Evolutionary conservation across 2,797 vertebrate genomes (phyloP).

Genomic region (Argentina silus): DNA sequence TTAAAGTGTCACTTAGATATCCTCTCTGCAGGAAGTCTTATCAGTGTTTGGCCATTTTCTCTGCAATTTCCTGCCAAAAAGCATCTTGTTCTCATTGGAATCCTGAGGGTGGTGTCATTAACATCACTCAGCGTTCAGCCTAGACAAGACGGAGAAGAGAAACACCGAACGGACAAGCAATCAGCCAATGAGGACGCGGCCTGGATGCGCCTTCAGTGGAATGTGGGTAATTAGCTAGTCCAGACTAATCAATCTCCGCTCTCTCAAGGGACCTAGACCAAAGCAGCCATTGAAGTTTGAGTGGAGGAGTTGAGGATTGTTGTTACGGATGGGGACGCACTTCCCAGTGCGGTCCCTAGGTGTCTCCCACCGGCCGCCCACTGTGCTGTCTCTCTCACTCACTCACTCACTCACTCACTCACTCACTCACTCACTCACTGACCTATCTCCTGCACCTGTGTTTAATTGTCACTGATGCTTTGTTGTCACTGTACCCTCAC

Average conservation of each 20-base stretch:
- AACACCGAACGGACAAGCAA: constrained; percentile 36
- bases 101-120: constrained; percentile 24
- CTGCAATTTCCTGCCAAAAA: not conserved
- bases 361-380: no score
- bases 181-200: not conserved
- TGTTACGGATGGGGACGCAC: no score
- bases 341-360: no score
- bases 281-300: constrained; percentile 9
- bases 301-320: not conserved
- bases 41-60: not conserved
- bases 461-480: no score
- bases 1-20: no score
- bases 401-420: no score
- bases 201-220: constrained; percentile 46
- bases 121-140: constrained; percentile 26
- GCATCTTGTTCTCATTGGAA: constrained; percentile 29
- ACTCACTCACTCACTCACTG: no score
- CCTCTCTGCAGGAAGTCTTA: no score
- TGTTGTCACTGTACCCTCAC: no score
- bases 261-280: constrained; percentile 15
- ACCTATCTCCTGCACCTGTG: no score
- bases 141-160: constrained; percentile 3
- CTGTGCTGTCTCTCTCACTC: no score
- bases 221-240: constrained; percentile 55
- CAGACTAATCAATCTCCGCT: constrained; percentile 51